These are phyloP conservation scores for Lottia scabra DNA, from an alignment of 2,888 invertebrate species.

Conservation along the genomic window DNA sequence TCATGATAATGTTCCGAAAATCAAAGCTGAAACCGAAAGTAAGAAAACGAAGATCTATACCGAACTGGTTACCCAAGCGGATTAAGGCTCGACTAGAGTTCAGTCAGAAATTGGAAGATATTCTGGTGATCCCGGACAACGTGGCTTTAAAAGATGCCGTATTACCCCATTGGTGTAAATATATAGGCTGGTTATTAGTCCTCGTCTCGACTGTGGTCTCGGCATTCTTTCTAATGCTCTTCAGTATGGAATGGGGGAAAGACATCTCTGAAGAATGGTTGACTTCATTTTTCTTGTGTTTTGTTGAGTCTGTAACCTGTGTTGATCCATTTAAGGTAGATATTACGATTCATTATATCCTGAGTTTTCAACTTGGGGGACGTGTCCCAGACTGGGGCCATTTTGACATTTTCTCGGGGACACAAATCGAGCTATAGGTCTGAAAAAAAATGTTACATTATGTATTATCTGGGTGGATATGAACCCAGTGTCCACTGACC, in stretches of 20 bases:
- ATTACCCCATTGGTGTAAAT: conserved; percentile 33
- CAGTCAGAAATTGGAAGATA: conserved; percentile 1
- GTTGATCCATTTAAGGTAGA: neutral
- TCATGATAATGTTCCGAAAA: conserved; percentile 42
- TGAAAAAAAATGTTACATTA: too few species aligned
- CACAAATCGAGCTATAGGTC: too few species aligned
- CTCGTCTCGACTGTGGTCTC: conserved; percentile 24
- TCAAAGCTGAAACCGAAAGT: conserved; percentile 28
- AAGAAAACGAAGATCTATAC: neutral
- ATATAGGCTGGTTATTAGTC: conserved; percentile 42
- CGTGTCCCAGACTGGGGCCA: too few species aligned
- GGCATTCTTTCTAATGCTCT: conserved; percentile 33
- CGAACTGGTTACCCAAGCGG: neutral
- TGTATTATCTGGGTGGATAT: too few species aligned
- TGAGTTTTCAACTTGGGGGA: too few species aligned
- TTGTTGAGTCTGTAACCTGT: neutral
- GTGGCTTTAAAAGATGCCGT: conserved; percentile 18
- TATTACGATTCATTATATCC: too few species aligned
- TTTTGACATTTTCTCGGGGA: too few species aligned
- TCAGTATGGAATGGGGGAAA: conserved; percentile 1
- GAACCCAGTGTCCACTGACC: too few species aligned
- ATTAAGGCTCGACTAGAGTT: neutral
- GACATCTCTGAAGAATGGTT: neutral
- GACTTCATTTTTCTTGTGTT: neutral
- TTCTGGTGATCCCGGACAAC: neutral